These are phyloP conservation scores for Cataglyphis rosenhaueri DNA, from an alignment of 2,888 invertebrate species.

Conservation along the genomic window DNA sequence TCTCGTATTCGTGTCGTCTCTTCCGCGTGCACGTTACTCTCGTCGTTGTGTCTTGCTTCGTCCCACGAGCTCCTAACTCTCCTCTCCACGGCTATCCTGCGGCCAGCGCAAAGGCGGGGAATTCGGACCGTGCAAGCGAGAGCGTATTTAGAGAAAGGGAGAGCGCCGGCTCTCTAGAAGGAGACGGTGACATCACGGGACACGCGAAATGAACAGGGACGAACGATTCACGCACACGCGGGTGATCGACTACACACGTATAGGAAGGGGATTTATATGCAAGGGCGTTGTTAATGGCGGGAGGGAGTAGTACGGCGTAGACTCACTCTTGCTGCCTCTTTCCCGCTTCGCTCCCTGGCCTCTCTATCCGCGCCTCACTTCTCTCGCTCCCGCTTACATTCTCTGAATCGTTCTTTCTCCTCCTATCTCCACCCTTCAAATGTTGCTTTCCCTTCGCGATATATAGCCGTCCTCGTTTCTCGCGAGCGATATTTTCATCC, in stretches of 20 bases:
- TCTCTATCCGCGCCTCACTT: slow-evolving; percentile 50
- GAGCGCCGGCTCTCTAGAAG: slow-evolving; percentile 54
- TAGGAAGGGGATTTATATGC: slow-evolving; percentile 84
- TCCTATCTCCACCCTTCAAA: slow-evolving; percentile 37
- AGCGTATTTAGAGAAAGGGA: slow-evolving; percentile 62
- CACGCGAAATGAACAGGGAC: slow-evolving; percentile 72
- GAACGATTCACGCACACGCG: slow-evolving; percentile 65
- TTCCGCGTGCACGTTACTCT: slow-evolving; percentile 28
- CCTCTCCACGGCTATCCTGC: slow-evolving; percentile 68
- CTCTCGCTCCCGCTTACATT: slow-evolving; percentile 9
- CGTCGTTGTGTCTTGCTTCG: slow-evolving; percentile 50
- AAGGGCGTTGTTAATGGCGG: slow-evolving; percentile 85
- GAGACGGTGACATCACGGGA: slow-evolving; percentile 56
- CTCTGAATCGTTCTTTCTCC: slow-evolving; percentile 22
- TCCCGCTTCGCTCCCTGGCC: slow-evolving; percentile 47
- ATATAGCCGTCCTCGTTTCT: slow-evolving; percentile 63
- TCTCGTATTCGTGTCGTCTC: slow-evolving; percentile 60
- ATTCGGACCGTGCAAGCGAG: slow-evolving; percentile 71
- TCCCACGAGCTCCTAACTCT: slow-evolving; percentile 65
- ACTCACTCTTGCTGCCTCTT: slow-evolving; percentile 60
- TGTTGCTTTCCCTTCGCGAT: slow-evolving; percentile 24
- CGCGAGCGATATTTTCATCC: slow-evolving; percentile 53
- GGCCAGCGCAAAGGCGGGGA: slow-evolving; percentile 78
- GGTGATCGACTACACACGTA: slow-evolving; percentile 70
- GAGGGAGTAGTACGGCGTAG: slow-evolving; percentile 72